Evolutionary conservation across 2,113 vertebrate species (phyloP), one percentile per base, ranked within the genome.

Genomic region (Misgurnus mizolepis): DNA sequence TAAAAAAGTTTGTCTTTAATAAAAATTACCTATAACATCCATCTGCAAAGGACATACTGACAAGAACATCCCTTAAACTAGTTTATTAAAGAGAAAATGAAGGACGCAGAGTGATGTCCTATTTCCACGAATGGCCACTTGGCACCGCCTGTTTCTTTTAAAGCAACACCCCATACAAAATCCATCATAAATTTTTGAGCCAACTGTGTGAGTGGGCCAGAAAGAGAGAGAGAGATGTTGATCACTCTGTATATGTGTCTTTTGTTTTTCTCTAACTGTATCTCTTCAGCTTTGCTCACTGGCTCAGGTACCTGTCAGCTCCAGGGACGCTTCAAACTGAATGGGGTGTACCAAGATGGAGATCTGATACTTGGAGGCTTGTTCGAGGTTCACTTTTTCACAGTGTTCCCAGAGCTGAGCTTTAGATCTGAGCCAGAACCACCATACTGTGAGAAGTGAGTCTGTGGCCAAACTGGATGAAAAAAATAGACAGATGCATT

Each of bases 361-460:
- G 83, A 89, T 71, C 76, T 87, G 70, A 80, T 84, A 66, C 86
- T 89, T 8, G 86, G 86, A 56, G 85, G 85, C 12, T 80, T 91
- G 18, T 89, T 90, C 81, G 85, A 87, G 70, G 41, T 88, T 78
- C 82, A 89, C 75, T 14, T 81, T 12, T 76, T 76, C 11, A 76
- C 43, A 62, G 73, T 62, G 47, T 78, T 8, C 14, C 67, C 67
- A 70, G 67, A 70, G 27, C 47, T 39, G 14, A 70, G 22, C 47
- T 70, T 53, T 5, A 50, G 22, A 53, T 53, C 45, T 27, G 49
- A 70, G 45, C 85, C 84, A 39, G 27, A 82, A 14, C 74, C 82
- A 89, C 62, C 15, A 85, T 27, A 72, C 45, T 88, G 86, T 75
- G 76, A 86, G 50, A 83, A 72, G 80, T 89, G 58, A 87, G 84